These are phyloP conservation scores for Catonia carolina DNA, from an alignment of 2,888 invertebrate genomes.

Conservation along the genomic window DNA sequence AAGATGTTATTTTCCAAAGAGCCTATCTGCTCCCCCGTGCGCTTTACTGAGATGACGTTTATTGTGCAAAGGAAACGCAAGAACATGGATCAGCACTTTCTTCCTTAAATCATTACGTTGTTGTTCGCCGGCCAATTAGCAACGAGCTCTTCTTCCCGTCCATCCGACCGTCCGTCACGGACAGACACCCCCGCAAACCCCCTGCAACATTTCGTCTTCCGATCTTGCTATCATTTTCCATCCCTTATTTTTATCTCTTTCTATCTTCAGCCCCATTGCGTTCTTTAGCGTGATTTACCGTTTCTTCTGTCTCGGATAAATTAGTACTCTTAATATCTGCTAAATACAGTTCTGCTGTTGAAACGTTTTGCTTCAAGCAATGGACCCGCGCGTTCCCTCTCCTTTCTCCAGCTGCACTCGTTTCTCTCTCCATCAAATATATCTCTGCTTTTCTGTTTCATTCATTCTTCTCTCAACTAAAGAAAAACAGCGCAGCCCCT, in stretches of 20 bases:
- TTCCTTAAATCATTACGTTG: constrained; percentile 18
- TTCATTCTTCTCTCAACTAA: neutral
- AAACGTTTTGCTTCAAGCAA: neutral
- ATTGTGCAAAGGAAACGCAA: constrained; percentile 16
- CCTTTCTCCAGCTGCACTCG: neutral
- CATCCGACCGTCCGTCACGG: constrained; percentile 5
- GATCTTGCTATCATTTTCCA: too few species aligned
- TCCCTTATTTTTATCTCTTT: too few species aligned
- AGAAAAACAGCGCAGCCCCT: too few species aligned
- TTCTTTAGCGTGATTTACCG: constrained; percentile 4
- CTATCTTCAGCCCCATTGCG: too few species aligned
- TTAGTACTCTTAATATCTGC: constrained; percentile 9
- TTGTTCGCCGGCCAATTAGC: neutral
- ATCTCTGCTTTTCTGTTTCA: neutral
- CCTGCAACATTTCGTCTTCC: too few species aligned
- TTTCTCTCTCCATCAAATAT: too few species aligned
- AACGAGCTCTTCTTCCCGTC: constrained; percentile 4
- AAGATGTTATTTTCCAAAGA: too few species aligned
- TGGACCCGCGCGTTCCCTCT: neutral
- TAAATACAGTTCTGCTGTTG: neutral
- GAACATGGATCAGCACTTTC: constrained; percentile 26
- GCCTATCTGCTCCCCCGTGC: neutral
- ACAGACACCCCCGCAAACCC: too few species aligned
- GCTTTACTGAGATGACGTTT: constrained; percentile 11
- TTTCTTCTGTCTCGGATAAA: constrained; percentile 7